Conservation (phyloP, 2,113 vertebrate genomes). For the Rhea americana region DNA sequence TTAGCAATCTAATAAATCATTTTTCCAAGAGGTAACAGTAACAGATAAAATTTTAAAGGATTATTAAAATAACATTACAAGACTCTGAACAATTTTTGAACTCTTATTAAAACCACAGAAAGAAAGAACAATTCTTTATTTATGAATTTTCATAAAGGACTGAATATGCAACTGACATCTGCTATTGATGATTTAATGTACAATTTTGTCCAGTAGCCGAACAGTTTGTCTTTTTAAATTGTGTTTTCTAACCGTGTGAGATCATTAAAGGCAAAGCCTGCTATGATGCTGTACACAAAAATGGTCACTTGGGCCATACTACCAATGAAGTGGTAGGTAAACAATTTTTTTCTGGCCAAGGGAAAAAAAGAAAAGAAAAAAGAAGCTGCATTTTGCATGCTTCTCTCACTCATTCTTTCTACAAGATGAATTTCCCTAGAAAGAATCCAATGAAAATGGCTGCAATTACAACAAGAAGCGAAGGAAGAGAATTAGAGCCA, state of each 20-base stretch:
- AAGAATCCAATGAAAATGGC: conserved; percentile 99
- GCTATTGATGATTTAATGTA: conserved; percentile 81
- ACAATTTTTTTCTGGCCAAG: conserved; percentile 88
- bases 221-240: conserved; percentile 77
- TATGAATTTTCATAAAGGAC: conserved; percentile 83
- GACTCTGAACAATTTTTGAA: conserved; percentile 91
- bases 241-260: conserved; percentile 86
- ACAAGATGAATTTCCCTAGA: conserved; percentile 99
- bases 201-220: conserved; percentile 82
- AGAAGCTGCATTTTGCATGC: conserved; percentile 83
- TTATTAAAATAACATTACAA: conserved; percentile 99
- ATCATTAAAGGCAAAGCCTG: conserved; percentile 89
- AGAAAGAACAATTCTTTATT: conserved; percentile 84
- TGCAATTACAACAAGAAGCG: conserved; percentile 97
- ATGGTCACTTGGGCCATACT: conserved; percentile 83
- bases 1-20: conserved; percentile 87
- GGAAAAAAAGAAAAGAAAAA: conserved; percentile 61
- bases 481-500: conserved; percentile 89
- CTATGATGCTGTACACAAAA: conserved; percentile 90
- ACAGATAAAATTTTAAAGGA: conserved; percentile 92
- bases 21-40: conserved; percentile 89
- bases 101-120: conserved; percentile 92
- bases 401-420: conserved; percentile 80
- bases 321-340: conserved; percentile 95
- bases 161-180: conserved; percentile 84